Evolutionary conservation across 2,113 vertebrate genomes (phyloP), one percentile per base, ranked within the genome.

Genomic region (Ginglymostoma cirratum): DNA sequence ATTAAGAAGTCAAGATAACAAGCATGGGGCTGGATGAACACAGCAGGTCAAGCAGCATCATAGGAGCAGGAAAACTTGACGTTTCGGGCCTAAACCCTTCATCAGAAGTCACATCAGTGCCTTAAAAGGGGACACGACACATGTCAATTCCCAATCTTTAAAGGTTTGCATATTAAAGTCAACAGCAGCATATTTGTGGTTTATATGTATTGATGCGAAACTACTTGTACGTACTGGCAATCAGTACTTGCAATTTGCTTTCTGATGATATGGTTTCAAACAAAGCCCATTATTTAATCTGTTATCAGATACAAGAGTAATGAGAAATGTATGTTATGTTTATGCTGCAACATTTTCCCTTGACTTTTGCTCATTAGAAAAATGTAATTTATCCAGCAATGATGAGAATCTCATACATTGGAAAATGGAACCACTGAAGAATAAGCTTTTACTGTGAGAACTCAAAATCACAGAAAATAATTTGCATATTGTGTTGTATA

Each of bases 191-290:
- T 5, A 42, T n/a, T 30, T n/a, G 19, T 23, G 61, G 1, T 93
- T 93, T 38, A 12, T 65, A 92, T 55, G 52, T 17, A 65, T 92
- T 30, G 38, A 61, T 83, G 15, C 7, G 5, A 92, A 17, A 19
- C 61, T 65, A 8, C 3, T 24, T 67, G 61, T 38, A 65, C 10
- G 38, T 65, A 38, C n/a, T 66, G 65, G n/a, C 61, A 67, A 67
- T 67, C 61, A 66, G n/a, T 55, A 66, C 66, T 66, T 66, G 34
- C 61, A 21, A 21, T 66, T 61, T 7, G 17, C 7, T n/a, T 66
- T 34, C 65, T 66, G 65, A 92, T 92, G 87, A 67, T 93, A 66
- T 66, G 89, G 34, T 93, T 93, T 67, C n/a, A 65, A 67, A 92
- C 19, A 93, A 61, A 92, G 19, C n/a, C 55, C 23, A 65, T 83